Conservation (phyloP, 2,888 invertebrate species). For the Hofmannophila pseudospretella region DNA sequence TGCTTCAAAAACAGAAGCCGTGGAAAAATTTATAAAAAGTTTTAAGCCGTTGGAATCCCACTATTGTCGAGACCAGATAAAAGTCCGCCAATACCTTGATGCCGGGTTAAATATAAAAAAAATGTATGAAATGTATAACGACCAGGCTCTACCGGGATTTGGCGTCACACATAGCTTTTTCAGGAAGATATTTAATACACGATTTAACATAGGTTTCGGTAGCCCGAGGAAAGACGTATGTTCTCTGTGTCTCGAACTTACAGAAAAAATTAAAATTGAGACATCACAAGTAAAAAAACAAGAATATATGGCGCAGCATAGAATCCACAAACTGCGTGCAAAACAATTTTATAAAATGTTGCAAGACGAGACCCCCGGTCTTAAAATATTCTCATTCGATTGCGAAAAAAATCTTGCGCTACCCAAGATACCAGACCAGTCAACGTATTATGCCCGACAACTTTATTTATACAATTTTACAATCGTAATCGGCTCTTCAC, state of each 20-base stretch:
- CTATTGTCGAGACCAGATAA: constrained; percentile 7
- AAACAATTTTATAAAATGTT: constrained; percentile 5
- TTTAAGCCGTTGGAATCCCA: constrained; percentile 11
- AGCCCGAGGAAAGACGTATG: constrained; percentile 14
- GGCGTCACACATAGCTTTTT: constrained; percentile 10
- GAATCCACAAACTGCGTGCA: constrained; percentile 8
- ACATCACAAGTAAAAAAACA: constrained; percentile 3
- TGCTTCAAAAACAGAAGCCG: constrained; percentile 7
- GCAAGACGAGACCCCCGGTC: neutral
- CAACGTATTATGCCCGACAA: constrained; percentile 14
- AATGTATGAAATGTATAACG: constrained; percentile 7
- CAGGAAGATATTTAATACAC: constrained; percentile 12
- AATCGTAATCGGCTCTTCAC: constrained; percentile 4
- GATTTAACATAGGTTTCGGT: constrained; percentile 16
- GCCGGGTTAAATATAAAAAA: constrained; percentile 8
- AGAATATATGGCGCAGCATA: constrained; percentile 4
- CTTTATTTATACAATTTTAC: constrained; percentile 16
- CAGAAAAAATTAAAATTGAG: too few species aligned
- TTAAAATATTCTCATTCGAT: constrained; percentile 8
- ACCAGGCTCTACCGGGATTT: constrained; percentile 8
- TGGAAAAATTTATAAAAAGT: constrained; percentile 9
- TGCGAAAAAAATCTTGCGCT: constrained; percentile 17
- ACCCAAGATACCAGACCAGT: constrained; percentile 14
- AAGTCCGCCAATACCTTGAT: too few species aligned
- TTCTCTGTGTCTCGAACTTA: constrained; percentile 13